phyloP scores from a whole-genome alignment of 2,113 vertebrate genomes.

The Leptodactylus fuscus region DNA sequence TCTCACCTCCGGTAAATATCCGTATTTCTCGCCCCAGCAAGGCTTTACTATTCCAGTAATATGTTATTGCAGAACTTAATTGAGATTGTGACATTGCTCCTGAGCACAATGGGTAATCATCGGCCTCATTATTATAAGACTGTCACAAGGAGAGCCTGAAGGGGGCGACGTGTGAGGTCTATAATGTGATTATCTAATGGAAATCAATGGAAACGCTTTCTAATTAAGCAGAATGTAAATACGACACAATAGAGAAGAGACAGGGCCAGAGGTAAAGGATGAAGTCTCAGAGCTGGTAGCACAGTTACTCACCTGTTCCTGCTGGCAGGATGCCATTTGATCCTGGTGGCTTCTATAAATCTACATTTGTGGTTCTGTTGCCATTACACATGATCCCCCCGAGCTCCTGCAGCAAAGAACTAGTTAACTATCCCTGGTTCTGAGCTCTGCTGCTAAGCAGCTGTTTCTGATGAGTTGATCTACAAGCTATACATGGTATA shows the following conservation, averaged over 20 bases:
- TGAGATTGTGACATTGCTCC: background rate
- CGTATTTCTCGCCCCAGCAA: background rate
- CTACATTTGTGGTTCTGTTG: too few relatives aligned
- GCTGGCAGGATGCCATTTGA: too few relatives aligned
- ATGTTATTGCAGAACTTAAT: background rate
- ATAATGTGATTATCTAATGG: background rate
- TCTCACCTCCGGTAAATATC: constrained; percentile 65
- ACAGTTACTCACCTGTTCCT: too few relatives aligned
- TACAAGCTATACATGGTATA: too few relatives aligned
- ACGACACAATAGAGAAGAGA: background rate
- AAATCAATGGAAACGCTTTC: background rate
- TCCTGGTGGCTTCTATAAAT: too few relatives aligned
- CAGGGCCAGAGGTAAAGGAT: background rate
- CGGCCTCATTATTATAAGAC: background rate
- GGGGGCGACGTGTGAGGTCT: background rate
- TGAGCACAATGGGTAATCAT: background rate
- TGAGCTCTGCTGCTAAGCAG: too few relatives aligned
- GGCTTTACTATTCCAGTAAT: background rate
- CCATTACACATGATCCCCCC: too few relatives aligned
- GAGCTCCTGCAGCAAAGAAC: too few relatives aligned
- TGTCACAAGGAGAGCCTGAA: background rate
- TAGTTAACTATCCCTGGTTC: too few relatives aligned
- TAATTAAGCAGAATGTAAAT: background rate
- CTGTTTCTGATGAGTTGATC: too few relatives aligned
- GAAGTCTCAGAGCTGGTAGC: background rate